A percentile compares a stretch with the other conserved stretches of the same genome.
Conservation (phyloP, 2,797 vertebrate genomes). For the Tachyglossus aculeatus region DNA sequence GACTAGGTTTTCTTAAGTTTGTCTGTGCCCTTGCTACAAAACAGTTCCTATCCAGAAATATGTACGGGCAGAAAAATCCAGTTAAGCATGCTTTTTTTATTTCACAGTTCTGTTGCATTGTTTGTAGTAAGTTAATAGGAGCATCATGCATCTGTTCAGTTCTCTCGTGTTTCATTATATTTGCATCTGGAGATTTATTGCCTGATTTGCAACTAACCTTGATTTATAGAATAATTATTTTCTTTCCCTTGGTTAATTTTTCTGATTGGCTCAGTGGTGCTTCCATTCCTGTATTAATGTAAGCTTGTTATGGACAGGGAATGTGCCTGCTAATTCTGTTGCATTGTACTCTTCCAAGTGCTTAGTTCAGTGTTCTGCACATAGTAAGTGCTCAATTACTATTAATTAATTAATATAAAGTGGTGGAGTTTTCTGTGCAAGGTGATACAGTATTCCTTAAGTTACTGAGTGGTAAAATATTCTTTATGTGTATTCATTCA, state of each 20-base stretch:
- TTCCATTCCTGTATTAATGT: constrained; percentile 12
- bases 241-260: constrained; percentile 25
- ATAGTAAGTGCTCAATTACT: too few species aligned
- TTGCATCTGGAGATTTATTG: neutral
- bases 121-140: constrained; percentile 23
- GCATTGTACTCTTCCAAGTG: too few species aligned
- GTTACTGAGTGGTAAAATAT: too few species aligned
- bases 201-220: constrained; percentile 4
- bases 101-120: neutral
- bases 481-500: too few species aligned
- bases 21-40: neutral
- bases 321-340: neutral
- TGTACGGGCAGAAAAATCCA: constrained; percentile 1
- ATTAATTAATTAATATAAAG: too few species aligned
- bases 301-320: neutral
- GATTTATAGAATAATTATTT: constrained; percentile 21
- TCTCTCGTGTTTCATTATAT: neutral
- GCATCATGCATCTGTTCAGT: neutral
- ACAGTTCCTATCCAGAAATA: constrained; percentile 8
- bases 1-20: too few species aligned
- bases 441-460: too few species aligned
- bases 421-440: too few species aligned
- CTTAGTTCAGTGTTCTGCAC: too few species aligned
- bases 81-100: neutral
- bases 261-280: neutral